A percentile compares a stretch with the other conserved stretches of the same genome.
These are phyloP conservation scores for Triplophysa tibetana DNA, from an alignment of 2,113 vertebrate genomes.

Conservation along the genomic window DNA sequence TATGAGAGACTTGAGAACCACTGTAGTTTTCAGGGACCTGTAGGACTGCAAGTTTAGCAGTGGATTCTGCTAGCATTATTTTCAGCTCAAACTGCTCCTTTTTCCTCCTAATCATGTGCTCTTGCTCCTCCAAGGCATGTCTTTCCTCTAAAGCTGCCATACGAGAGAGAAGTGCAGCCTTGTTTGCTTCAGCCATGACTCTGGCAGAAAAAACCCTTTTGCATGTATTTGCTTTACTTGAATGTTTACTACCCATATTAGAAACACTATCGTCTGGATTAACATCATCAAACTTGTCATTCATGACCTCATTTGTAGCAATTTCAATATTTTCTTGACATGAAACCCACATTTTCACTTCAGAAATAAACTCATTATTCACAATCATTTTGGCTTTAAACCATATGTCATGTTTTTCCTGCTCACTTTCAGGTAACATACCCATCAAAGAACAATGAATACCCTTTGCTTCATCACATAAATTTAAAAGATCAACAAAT, in stretches of 20 bases:
- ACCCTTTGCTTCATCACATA: not conserved
- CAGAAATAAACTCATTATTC: no score
- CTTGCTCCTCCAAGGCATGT: not conserved
- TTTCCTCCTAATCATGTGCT: not conserved
- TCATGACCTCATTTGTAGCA: not conserved
- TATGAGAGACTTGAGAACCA: not conserved
- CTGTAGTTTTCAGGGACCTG: not conserved
- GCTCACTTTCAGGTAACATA: not conserved
- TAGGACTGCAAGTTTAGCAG: not conserved
- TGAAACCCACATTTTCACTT: not conserved
- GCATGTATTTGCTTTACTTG: not conserved
- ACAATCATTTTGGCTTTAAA: not conserved
- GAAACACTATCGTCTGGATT: not conserved
- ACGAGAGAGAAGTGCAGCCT: not conserved
- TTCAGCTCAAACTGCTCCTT: slow-evolving; percentile 4
- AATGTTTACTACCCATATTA: not conserved
- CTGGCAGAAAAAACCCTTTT: not conserved
- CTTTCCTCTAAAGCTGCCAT: not conserved
- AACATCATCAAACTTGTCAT: not conserved
- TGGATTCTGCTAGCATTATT: not conserved
- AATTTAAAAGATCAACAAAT: not conserved
- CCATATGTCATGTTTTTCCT: not conserved
- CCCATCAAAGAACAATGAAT: not conserved
- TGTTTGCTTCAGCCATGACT: not conserved
- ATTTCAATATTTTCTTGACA: not conserved